Evolutionary conservation across 53 echinoderm and acorn worm genomes (phyloP).

Genomic region (Stichopus horrens): DNA sequence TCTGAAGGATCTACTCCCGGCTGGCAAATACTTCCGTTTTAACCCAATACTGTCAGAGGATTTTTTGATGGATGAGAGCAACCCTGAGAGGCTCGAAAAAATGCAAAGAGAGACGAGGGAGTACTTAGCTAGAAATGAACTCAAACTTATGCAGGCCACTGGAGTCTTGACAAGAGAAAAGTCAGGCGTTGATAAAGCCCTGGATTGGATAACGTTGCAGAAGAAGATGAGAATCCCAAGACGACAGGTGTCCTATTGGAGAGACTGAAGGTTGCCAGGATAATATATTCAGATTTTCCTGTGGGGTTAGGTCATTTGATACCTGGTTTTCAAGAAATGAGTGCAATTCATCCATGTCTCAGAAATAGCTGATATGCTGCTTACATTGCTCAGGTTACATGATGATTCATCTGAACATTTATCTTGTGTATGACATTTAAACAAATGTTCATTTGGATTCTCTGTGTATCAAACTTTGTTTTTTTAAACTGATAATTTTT

Average conservation of each 20-base stretch:
- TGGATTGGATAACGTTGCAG: slow-evolving; percentile 72
- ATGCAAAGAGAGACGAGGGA: slow-evolving; percentile 83
- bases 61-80: slow-evolving; percentile 89
- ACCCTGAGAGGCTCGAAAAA: slow-evolving; percentile 73
- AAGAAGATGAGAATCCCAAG: slow-evolving; percentile 45
- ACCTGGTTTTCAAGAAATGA: too few relatives aligned
- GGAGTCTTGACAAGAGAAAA: slow-evolving; percentile 73
- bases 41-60: slow-evolving; percentile 84
- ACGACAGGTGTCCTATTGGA: background rate
- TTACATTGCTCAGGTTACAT: too few relatives aligned
- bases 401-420: too few relatives aligned
- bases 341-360: too few relatives aligned
- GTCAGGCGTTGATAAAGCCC: slow-evolving; percentile 59
- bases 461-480: too few relatives aligned
- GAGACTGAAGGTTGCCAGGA: background rate
- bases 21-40: slow-evolving; percentile 88
- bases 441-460: too few relatives aligned
- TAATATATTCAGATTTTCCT: too few relatives aligned
- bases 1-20: slow-evolving; percentile 80
- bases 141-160: slow-evolving; percentile 73
- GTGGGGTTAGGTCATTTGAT: too few relatives aligned
- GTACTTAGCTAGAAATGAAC: slow-evolving; percentile 76
- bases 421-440: too few relatives aligned
- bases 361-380: too few relatives aligned
- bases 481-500: too few relatives aligned